These are phyloP conservation scores for Ylistrum balloti DNA, from an alignment of 1,140 invertebrate species.

Conservation along the genomic window DNA sequence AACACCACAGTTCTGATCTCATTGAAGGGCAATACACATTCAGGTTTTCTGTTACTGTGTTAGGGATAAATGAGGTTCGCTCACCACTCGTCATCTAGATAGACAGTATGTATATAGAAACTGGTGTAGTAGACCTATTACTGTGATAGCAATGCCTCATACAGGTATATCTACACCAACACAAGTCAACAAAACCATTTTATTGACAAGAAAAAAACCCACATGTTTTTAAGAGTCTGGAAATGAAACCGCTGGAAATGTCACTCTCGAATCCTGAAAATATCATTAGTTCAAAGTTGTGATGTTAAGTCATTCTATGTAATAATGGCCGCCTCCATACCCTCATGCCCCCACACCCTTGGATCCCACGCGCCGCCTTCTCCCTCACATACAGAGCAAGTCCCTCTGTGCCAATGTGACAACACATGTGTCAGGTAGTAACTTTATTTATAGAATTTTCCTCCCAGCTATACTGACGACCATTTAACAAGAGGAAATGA, in stretches of 20 bases:
- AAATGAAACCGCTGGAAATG: background rate
- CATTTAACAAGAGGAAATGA: too few species aligned
- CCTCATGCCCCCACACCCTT: background rate
- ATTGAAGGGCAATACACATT: too few species aligned
- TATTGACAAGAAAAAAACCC: background rate
- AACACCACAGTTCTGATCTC: background rate
- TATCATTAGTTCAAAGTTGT: slow-evolving; percentile 4
- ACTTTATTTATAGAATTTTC: too few species aligned
- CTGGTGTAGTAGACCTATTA: too few species aligned
- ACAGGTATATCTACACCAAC: too few species aligned
- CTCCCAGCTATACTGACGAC: too few species aligned
- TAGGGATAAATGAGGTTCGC: too few species aligned
- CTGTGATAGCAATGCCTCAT: too few species aligned
- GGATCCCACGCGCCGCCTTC: background rate
- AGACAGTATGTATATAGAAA: too few species aligned
- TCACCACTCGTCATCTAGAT: too few species aligned
- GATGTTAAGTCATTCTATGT: background rate
- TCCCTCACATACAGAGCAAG: background rate
- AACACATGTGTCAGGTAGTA: too few species aligned
- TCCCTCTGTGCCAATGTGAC: background rate
- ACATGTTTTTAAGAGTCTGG: background rate
- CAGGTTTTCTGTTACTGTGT: too few species aligned
- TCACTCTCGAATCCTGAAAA: background rate
- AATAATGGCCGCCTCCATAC: background rate
- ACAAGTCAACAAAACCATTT: background rate